Base-by-base conservation (phyloP, 2,113 vertebrate species). In the Ochotona princeps region DNA sequence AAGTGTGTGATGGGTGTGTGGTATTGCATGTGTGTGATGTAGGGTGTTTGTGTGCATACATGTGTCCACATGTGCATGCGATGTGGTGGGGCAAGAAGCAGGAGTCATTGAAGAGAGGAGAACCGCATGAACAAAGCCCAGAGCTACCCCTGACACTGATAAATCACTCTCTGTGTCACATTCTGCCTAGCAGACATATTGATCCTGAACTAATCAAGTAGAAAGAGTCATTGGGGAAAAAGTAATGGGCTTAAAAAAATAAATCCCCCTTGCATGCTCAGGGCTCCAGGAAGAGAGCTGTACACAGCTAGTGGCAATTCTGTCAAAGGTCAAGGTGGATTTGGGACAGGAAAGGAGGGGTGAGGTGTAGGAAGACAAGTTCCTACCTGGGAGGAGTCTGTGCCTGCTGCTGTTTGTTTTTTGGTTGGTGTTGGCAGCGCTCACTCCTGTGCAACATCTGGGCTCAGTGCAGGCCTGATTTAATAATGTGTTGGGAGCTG, bases 131-230 rank as follows among this genome's bases (percentile, higher is more conserved):
- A 95, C 91, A 96, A 89, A 95, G 84, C 84, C 93, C 51, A 93
- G 70, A 38, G 54, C 91, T 94, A 8, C 32, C 88, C 92, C 70
- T 93, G 95, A 90, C 73, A 82, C n/a, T 90, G 93, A 97, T 83
- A 95, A 97, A 97, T 65, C 94, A 87, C 72, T 93, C 85, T 95
- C 95, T 79, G 86, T 49, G 63, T 73, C 89, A 90, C 87, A 95
- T 79, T 84, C 92, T 96, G 92, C 84, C 96, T 97, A 92, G 61
- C 82, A 97, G 92, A 95, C 82, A 70, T 93, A 97, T 54, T 89
- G 94, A 97, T 96, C 70, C 92, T 93, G 93, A 97, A 94, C 61
- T 89, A 97, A 88, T 85, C 94, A 95, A 97, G 90, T 35, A 93
- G 67, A 95, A 97, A 94, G 94, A 96, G 35, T 95, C 94, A 97